Evolutionary conservation across 53 echinoderm and acorn worm genomes (phyloP).

Genomic region (Holothuria leucospilota): DNA sequence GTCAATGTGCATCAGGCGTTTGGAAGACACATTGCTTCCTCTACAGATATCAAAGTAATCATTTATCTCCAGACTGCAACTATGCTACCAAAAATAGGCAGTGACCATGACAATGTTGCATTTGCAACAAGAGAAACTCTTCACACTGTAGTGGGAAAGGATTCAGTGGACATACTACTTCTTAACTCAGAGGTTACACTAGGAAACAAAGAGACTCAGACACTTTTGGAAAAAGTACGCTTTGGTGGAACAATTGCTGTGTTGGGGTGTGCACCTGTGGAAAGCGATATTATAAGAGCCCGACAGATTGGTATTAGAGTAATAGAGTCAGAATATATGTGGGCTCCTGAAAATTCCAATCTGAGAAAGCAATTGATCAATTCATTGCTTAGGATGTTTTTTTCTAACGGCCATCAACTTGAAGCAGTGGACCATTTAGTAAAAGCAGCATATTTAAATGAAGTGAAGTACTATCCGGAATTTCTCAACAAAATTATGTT

Average conservation of each 20-base stretch:
- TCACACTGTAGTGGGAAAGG: neutral
- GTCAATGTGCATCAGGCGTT: neutral
- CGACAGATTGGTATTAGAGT: neutral
- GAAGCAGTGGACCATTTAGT: no score
- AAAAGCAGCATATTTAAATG: neutral
- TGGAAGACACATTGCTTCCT: neutral
- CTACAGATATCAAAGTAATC: neutral
- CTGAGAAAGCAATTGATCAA: neutral
- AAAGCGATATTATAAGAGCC: neutral
- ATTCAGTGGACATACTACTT: neutral
- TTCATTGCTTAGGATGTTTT: constrained; percentile 9
- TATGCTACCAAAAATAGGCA: neutral
- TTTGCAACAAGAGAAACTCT: neutral
- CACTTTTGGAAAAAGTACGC: neutral
- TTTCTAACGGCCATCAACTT: neutral
- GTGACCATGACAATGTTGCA: neutral
- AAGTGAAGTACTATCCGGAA: neutral
- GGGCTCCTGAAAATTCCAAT: neutral
- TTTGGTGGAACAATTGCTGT: neutral
- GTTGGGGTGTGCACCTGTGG: neutral
- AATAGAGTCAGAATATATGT: constrained; percentile 4
- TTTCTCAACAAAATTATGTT: neutral
- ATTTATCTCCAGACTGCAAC: neutral
- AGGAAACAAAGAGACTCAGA: neutral
- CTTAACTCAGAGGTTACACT: neutral